Conservation (phyloP, 2,888 invertebrate species). For the Biston betularia region DNA sequence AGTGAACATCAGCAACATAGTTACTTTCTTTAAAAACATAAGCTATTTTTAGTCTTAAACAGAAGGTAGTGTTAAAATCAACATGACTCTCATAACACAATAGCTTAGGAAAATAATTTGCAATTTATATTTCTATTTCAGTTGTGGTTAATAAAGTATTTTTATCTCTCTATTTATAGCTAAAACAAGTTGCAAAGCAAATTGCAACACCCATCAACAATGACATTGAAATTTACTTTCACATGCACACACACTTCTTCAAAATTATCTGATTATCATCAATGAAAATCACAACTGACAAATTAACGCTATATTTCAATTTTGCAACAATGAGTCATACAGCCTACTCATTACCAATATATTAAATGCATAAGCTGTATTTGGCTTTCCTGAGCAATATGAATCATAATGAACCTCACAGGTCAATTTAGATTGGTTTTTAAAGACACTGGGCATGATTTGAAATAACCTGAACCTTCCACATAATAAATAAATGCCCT, state of each 20-base stretch:
- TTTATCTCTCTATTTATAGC: background rate
- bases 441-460: slow-evolving; percentile 4
- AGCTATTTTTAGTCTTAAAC: too few species aligned
- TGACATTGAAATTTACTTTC: too few species aligned
- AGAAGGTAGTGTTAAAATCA: too few species aligned
- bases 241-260: too few species aligned
- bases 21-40: too few species aligned
- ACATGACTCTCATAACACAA: too few species aligned
- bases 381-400: slow-evolving; percentile 25
- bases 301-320: slow-evolving; percentile 1
- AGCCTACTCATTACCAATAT: slow-evolving; percentile 3
- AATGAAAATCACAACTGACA: slow-evolving; percentile 17
- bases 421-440: slow-evolving; percentile 11
- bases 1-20: too few species aligned
- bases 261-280: too few species aligned
- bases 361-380: slow-evolving; percentile 19
- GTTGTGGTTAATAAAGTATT: too few species aligned
- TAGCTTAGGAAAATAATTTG: too few species aligned
- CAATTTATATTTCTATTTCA: too few species aligned
- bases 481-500: slow-evolving; percentile 1
- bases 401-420: slow-evolving; percentile 20
- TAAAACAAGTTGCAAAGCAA: slow-evolving; percentile 10
- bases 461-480: slow-evolving; percentile 17
- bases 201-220: slow-evolving; percentile 12
- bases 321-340: slow-evolving; percentile 28